Evolutionary conservation across 2,797 vertebrate species (phyloP), one percentile per base, ranked within the genome.

Genomic region (Caiman crocodilus): DNA sequence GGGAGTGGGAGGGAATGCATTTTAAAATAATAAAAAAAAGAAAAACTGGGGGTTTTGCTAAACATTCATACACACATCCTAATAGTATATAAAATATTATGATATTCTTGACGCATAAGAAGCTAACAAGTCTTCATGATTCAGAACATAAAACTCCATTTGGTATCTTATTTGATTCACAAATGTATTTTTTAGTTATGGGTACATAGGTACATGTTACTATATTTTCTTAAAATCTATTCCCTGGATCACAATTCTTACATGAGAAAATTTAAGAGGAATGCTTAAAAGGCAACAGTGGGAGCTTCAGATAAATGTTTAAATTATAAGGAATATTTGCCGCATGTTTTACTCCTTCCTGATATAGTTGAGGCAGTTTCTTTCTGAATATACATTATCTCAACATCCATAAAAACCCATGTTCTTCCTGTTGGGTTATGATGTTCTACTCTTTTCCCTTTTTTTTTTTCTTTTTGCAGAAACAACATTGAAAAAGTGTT

Each of bases 41-140:
- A 50, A 50, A 50, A 50, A 50, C 42, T 50, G 42, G 42, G 42
- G 42, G 42, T 10, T 50, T 50, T 50, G 42, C 42, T 50, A 50
- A 9, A 50, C n/a, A 50, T 90, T 91, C 69, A 32, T 90, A 79
- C 82, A 20, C 25, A 25, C 63, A 73, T 64, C 74, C 73, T 88
- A 96, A 95, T 85, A 93, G 94, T 11, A 7, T 65, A 87, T 95
- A 87, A 97, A 96, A 90, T 95, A 94, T 95, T 94, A 81, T 8
- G 6, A 14, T 85, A 91, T 89, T 67, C 85, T 93, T 64, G 12
- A 93, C 97, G 85, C 92, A 32, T 94, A 95, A 96, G 95, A 96
- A 87, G 55, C 87, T 95, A 97, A 96, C 79, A 89, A 88, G 81
- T 87, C 87, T 94, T 97, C 85, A 80, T 78, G 65, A 95, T 95